Conservation (phyloP, 2,888 invertebrate species). For the Tanytarsus gracilentus region DNA sequence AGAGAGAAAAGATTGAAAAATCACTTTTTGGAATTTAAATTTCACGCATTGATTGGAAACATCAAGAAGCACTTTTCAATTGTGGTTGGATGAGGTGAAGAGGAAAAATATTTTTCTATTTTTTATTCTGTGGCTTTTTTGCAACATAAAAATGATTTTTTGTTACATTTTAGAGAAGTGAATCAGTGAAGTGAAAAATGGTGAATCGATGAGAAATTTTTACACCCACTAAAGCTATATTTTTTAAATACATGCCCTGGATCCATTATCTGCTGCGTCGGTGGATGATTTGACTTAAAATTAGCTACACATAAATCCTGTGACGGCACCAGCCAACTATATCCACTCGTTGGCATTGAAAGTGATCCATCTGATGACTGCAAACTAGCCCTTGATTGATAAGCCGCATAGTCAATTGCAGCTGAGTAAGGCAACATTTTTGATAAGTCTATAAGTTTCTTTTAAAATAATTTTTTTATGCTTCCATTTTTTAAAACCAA, state of each 20-base stretch:
- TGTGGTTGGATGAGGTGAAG: not conserved
- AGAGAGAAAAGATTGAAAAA: not conserved
- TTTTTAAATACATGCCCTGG: conserved; percentile 94
- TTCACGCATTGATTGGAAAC: conserved; percentile 8
- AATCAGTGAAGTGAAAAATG: too few relatives aligned
- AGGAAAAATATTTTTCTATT: too few relatives aligned
- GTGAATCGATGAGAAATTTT: too few relatives aligned
- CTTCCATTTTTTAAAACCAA: too few relatives aligned
- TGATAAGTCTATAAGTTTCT: not conserved
- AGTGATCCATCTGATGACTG: not conserved
- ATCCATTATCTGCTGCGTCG: conserved; percentile 53
- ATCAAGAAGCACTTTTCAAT: conserved; percentile 13
- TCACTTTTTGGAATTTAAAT: conserved; percentile 1
- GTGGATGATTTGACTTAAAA: conserved; percentile 48
- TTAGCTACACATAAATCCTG: conserved; percentile 80
- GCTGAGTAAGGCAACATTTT: conserved; percentile 75
- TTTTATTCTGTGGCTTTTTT: too few relatives aligned
- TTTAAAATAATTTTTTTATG: not conserved
- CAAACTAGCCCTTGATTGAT: conserved; percentile 49
- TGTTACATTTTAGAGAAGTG: too few relatives aligned
- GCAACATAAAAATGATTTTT: too few relatives aligned
- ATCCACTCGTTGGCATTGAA: conserved; percentile 59
- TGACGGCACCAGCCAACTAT: conserved; percentile 90
- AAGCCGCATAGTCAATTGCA: conserved; percentile 74
- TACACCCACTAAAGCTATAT: too few relatives aligned